These are phyloP conservation scores for Falco punctatus DNA, from an alignment of 2,113 vertebrate species.

Conservation along the genomic window DNA sequence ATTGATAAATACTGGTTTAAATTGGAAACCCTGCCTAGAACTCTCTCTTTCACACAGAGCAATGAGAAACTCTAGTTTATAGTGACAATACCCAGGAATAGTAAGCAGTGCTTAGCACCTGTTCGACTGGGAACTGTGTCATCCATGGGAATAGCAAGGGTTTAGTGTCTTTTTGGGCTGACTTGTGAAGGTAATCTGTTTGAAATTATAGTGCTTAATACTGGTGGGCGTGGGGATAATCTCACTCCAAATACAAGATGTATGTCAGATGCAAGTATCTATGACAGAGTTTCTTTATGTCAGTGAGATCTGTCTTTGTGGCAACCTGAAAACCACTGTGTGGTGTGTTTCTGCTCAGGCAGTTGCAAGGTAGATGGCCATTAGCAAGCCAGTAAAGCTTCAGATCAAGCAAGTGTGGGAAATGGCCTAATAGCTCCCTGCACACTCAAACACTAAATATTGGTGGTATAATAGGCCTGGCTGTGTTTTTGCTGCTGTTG, in stretches of 20 bases:
- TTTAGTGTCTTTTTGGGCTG: not conserved
- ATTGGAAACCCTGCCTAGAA: constrained; percentile 28
- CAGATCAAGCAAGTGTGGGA: not conserved
- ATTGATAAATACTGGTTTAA: constrained; percentile 60
- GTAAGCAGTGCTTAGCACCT: not conserved
- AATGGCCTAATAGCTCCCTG: not conserved
- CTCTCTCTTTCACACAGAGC: not conserved
- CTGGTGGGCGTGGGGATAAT: not conserved
- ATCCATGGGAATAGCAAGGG: not conserved
- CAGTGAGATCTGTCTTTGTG: not conserved
- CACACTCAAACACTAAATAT: not conserved
- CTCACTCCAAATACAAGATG: not conserved
- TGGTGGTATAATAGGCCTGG: not conserved
- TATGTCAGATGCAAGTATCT: not conserved
- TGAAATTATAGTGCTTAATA: not conserved
- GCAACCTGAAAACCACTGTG: not conserved
- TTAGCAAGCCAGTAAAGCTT: not conserved
- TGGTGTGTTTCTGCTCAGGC: not conserved
- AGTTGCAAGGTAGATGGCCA: not conserved
- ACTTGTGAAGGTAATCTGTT: not conserved
- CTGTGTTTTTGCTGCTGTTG: not conserved
- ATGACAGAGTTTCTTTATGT: not conserved
- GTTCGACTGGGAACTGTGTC: not conserved
- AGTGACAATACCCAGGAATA: not conserved
- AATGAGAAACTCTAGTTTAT: not conserved